Evolutionary conservation across 2,797 vertebrate genomes (phyloP).

Genomic region (Vireo griseus): DNA sequence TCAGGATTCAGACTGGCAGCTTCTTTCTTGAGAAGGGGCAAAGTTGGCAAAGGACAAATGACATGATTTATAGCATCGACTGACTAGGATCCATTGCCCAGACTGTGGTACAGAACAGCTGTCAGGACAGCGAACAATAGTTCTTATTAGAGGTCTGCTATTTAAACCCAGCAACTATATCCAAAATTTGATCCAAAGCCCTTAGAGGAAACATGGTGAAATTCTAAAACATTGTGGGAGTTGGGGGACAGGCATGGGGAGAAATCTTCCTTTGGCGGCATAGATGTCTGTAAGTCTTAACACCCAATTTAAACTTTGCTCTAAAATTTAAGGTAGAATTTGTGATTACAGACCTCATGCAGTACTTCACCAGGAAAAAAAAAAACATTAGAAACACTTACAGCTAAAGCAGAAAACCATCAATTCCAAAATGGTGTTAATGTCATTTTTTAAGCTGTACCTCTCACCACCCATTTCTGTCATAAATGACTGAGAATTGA

Average conservation of each 20-base stretch:
- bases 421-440: background rate
- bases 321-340: background rate
- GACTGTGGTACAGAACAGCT: slow-evolving; percentile 2
- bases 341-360: background rate
- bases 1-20: slow-evolving; percentile 9
- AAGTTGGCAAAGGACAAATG: slow-evolving; percentile 20
- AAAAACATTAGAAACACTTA: background rate
- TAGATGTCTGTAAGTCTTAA: background rate
- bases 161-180: background rate
- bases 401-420: background rate
- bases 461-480: background rate
- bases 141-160: background rate
- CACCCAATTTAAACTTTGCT: background rate
- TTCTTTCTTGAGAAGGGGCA: background rate
- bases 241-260: background rate
- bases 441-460: background rate
- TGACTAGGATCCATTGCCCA: background rate
- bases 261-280: background rate
- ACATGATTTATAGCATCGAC: slow-evolving; percentile 10
- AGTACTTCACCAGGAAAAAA: background rate
- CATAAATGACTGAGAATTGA: background rate
- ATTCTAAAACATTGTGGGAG: background rate
- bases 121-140: background rate
- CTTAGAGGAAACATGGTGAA: background rate
- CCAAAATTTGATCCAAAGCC: background rate